Percentiles rank a stretch among this genome's conserved stretches.
These are phyloP conservation scores for Drosophila nasuta DNA, from an alignment of 1,140 invertebrate genomes.

Conservation along the genomic window DNA sequence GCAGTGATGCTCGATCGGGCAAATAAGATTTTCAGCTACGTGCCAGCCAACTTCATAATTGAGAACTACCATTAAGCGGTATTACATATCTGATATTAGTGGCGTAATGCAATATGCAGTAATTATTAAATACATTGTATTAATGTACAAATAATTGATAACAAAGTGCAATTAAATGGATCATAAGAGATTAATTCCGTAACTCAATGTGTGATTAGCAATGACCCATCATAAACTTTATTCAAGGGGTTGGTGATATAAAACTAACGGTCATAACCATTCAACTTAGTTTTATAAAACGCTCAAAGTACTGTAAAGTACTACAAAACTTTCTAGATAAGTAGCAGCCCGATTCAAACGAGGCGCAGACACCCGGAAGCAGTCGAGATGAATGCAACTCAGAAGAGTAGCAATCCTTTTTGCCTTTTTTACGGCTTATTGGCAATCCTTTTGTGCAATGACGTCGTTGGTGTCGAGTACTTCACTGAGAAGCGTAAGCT, in stretches of 20 bases:
- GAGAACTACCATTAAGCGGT: constrained; percentile 59
- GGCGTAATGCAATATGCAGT: background rate
- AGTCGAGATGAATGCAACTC: constrained; percentile 39
- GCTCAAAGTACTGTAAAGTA: background rate
- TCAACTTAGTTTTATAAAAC: background rate
- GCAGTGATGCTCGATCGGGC: constrained; percentile 88
- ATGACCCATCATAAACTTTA: no score
- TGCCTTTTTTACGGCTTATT: constrained; percentile 44
- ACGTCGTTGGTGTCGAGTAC: constrained; percentile 49
- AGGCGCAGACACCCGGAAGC: constrained; percentile 25
- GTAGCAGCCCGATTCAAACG: background rate
- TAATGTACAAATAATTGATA: no score
- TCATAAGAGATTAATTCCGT: no score
- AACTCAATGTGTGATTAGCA: no score
- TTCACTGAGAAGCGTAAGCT: constrained; percentile 74
- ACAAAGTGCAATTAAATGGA: no score
- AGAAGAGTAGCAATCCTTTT: constrained; percentile 16
- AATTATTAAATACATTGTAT: background rate
- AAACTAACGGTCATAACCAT: no score
- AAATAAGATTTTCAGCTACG: constrained; percentile 87
- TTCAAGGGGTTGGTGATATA: no score
- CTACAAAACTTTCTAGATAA: background rate
- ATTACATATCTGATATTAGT: background rate
- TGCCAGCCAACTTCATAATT: constrained; percentile 86
- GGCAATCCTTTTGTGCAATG: constrained; percentile 37